Evolutionary conservation across 2,797 vertebrate genomes (phyloP).

Genomic region (Avahi laniger): DNA sequence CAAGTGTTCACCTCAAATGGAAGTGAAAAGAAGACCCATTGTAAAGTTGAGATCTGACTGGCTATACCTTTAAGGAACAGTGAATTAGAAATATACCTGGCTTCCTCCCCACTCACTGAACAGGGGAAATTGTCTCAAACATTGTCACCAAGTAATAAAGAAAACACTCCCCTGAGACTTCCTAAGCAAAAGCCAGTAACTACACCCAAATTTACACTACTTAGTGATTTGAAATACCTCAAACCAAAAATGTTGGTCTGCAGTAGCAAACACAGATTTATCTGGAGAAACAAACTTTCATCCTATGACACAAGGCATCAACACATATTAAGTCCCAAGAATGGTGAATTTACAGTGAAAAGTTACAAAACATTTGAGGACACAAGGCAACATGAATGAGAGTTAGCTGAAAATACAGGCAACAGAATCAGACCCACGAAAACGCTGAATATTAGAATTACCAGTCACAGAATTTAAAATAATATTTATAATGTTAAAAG

Average conservation of each 20-base stretch:
- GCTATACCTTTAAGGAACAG: neutral
- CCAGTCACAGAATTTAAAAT: neutral
- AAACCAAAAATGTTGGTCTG: neutral
- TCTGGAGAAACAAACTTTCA: neutral
- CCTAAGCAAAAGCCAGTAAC: neutral
- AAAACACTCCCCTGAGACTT: neutral
- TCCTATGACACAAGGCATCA: neutral
- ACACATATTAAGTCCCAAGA: neutral
- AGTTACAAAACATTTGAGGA: neutral
- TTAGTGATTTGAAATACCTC: neutral
- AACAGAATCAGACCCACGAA: neutral
- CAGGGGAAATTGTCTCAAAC: neutral
- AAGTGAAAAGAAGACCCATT: neutral
- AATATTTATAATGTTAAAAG: neutral
- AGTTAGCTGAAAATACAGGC: neutral
- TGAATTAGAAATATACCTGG: neutral
- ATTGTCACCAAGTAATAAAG: neutral
- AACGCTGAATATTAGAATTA: neutral
- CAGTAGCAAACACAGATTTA: neutral
- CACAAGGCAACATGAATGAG: neutral
- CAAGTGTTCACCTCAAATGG: neutral
- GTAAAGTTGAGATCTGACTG: neutral
- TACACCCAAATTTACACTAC: neutral
- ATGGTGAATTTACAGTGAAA: neutral
- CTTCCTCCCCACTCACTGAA: neutral